Evolutionary conservation across 92 coral and sea anemone species (phyloP), one percentile per base, ranked within the genome.

Genomic region (Zoanthus sansibaricus): DNA sequence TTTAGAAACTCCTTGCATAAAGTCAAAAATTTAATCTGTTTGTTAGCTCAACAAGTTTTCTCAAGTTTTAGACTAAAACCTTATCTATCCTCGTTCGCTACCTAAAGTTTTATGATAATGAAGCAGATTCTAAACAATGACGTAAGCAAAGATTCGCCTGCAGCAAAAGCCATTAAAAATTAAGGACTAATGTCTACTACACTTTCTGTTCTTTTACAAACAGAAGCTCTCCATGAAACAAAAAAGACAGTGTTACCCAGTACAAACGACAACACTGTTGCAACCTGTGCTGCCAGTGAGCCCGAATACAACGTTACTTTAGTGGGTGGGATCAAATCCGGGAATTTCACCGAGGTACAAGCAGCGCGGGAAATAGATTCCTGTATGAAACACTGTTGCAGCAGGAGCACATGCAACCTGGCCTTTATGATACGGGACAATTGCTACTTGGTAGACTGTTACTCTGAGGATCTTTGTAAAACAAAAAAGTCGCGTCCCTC

Each of bases 341-440:
- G 99, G 49, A 71, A 86, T 31, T 97, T 95, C 89, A 88, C 92
- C 31, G 98, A 97, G 87, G 98, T 91, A 10, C 72, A 75, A 17
- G 91, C 78, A 25, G 95, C 90, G 64, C 82, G 87, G 76, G 93
- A 86, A 88, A 88, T 97, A 82, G 98, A 95, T 77, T 80, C 92
- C 76, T 97, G 99, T 83, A 95, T 94, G 86, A 84, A 92, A 75
- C 98, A 90, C 88, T 97, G 99, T 49, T 97, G 99, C 75, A 83
- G 92, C 70, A 87, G 92, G 78, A 82, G 87, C 54, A 74, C 92
- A 7, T 97, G 99, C 83, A 92, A 95, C 91, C 87, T 97, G 87
- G 97, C 98, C 69, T 97, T 97, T 87, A 97, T 97, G 98, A 93
- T 97, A 83, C 92, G 98, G 89, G 92, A 91, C 66, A 95, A 92